Evolutionary conservation across 2,888 invertebrate genomes (phyloP), one percentile per base, ranked within the genome.

Genomic region (Thyatira batis): DNA sequence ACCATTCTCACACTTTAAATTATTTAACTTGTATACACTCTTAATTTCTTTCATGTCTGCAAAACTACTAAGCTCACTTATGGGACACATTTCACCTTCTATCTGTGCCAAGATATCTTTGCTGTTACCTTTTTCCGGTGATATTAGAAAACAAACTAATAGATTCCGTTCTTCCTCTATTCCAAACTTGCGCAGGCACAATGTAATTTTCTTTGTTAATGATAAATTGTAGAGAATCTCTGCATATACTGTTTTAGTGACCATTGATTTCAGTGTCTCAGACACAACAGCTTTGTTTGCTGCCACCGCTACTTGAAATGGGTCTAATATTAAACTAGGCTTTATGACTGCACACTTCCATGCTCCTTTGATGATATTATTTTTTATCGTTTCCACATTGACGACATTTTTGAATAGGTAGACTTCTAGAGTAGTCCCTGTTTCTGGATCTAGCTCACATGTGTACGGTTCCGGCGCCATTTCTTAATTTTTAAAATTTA

Each of bases 151-250:
- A 64, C 90, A 89, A 27, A 90, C 61, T 21, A 91, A 62, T 13
- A 90, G 33, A 13, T 76, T 78, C 3, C 63, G 54, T 20, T 82
- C 84, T 39, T 77, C 80, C 45, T 85, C 85, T 54, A 94, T 91
- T 0, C 95, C 95, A 82, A 95, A 96, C 57, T 90, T 94, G 50
- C 78, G 86, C 49, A 96, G 84, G 58, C 96, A 95, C 61, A 94
- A 93, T 3, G 94, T 92, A 60, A 96, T 96, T 67, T 95, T 95
- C 71, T 94, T 95, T 0, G 95, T 93, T 0, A 93, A 80, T 0
- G 95, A 95, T 55, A 96, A 84, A 77, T 94, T 95, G 73, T 92
- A 96, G 17, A 96, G 73, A 49, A 95, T 91, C 82, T 96, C 96
- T 0, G 95, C 93, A 71, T 89, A 94, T 0, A 95, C 70, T 8